Percentiles rank a stretch among this genome's conserved stretches.
phyloP scores from a whole-genome alignment of 2,888 invertebrate species.

The Trachelus iudaicus region DNA sequence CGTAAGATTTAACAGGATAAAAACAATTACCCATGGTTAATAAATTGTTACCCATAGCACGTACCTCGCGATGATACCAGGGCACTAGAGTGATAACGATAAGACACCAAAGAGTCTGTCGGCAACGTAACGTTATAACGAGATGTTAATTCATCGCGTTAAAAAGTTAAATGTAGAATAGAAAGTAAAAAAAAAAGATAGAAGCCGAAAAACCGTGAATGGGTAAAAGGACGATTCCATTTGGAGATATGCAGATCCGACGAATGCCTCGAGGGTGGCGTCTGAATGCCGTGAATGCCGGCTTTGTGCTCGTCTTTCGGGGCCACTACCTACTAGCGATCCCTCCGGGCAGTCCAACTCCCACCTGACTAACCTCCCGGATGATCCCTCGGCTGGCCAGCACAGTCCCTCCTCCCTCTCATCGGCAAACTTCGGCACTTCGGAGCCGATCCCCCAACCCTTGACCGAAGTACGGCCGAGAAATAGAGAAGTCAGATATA shows the following conservation, averaged over 20 bases:
- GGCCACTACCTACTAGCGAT: neutral
- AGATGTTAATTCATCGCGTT: slow-evolving; percentile 1
- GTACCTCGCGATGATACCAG: neutral
- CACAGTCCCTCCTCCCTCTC: neutral
- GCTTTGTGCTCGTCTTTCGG: slow-evolving; percentile 26
- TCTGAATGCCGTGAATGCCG: slow-evolving; percentile 36
- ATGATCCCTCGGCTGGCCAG: neutral
- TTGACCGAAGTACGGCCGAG: neutral
- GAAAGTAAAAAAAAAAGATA: neutral
- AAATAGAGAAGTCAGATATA: neutral
- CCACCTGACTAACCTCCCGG: neutral
- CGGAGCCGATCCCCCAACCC: neutral
- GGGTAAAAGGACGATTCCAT: slow-evolving; percentile 34
- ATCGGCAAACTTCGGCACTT: neutral
- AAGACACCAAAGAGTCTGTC: neutral
- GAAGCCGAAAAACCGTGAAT: neutral
- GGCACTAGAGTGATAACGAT: neutral
- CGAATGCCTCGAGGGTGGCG: slow-evolving; percentile 42
- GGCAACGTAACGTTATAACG: neutral
- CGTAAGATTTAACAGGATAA: neutral
- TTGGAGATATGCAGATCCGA: slow-evolving; percentile 52
- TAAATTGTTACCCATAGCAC: neutral
- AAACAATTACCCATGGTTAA: neutral
- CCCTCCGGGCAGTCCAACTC: neutral
- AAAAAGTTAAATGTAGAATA: neutral